Evolutionary conservation across 2,113 vertebrate genomes (phyloP), one percentile per base, ranked within the genome.

Genomic region (Setophaga kirtlandii): DNA sequence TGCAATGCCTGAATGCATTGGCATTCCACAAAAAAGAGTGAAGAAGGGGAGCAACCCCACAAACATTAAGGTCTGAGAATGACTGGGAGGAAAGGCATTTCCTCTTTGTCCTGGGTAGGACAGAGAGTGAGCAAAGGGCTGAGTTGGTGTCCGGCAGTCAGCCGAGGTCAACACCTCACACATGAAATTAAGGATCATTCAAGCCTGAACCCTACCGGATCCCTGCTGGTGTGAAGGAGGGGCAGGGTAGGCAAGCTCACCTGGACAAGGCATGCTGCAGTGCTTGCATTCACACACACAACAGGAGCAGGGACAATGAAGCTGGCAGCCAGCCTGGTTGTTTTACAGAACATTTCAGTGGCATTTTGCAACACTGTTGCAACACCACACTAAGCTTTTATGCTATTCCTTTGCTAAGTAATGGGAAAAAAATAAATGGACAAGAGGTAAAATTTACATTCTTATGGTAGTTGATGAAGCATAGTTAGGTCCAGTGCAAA

Each of bases 101-200:
- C 9, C 9, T 20, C 9, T 6, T 20, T 20, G 22, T 60, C 22
- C 33, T 28, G 23, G 11, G 28, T 16, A 42, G 15, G 50, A 30
- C 1, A 3, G 16, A 46, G 67, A 25, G 20, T 2, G 28, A 78
- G 11, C 0, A 1, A 59, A 37, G 2, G 1, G 7, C 22, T 52
- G 22, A 33, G 15, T 5, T 73, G 24, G 7, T 20, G 15, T 14
- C 69, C 35, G 41, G 15, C 20, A 79, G 30, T 6, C 19, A 69
- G 33, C 4, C 25, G 19, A 74, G 10, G 35, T 10, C 35, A 75
- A 9, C 7, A 27, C 6, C 13, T 11, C 33, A 19, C 0, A 1
- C 4, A 6, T 7, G 3, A 60, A 89, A 53, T 60, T 7, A 46
- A 41, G 30, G 47, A 80, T 19, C 17, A 37, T 7, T 37, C 14